Evolutionary conservation across 2,113 vertebrate species (phyloP).

Genomic region (Regulus satrapa): DNA sequence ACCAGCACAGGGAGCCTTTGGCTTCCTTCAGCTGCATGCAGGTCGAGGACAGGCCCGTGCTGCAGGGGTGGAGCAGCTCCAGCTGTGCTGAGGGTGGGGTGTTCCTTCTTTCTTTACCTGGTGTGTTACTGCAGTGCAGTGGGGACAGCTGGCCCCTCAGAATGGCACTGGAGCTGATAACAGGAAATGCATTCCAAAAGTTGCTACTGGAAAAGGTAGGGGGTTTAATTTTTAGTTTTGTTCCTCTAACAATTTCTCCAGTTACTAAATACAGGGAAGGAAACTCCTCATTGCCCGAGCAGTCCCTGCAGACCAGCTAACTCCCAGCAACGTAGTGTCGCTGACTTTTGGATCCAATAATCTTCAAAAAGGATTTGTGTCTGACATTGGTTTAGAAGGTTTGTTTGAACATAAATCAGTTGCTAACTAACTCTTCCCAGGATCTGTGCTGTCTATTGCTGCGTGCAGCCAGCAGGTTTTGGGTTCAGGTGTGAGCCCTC

Average conservation of each 20-base stretch:
- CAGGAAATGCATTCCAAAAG: not conserved
- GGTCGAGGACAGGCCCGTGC: not conserved
- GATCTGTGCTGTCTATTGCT: accelerated
- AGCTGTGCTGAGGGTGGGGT: not conserved
- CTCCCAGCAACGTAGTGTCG: accelerated
- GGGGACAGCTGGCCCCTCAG: not conserved
- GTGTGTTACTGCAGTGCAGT: not conserved
- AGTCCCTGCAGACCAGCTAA: not conserved
- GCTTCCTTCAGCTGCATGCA: accelerated
- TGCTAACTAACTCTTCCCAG: not conserved
- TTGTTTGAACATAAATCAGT: not conserved
- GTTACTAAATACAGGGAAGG: not conserved
- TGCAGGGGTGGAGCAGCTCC: not conserved
- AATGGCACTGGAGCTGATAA: not conserved
- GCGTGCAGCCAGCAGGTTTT: not conserved
- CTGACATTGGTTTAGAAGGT: not conserved
- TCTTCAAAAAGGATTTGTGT: not conserved
- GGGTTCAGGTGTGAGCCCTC: not conserved
- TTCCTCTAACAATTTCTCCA: not conserved
- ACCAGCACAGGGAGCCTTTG: not conserved
- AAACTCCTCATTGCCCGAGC: not conserved
- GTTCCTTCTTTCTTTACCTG: not conserved
- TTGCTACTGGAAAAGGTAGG: not conserved
- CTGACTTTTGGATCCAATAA: not conserved
- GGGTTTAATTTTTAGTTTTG: not conserved